Evolutionary conservation across 2,113 vertebrate genomes (phyloP), one percentile per base, ranked within the genome.

Genomic region (Pavo muticus): DNA sequence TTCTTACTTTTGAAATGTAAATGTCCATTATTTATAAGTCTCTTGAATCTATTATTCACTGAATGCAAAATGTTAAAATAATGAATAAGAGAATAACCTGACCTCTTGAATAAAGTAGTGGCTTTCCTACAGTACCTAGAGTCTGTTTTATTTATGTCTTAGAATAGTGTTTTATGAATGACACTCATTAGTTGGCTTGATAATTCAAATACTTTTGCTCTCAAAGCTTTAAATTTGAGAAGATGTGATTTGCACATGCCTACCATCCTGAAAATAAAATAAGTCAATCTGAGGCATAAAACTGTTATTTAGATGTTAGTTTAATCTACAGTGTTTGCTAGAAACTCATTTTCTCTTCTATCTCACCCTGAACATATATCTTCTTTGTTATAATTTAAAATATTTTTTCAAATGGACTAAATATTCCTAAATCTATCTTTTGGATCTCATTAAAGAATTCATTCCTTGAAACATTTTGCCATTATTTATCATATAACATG

Each of bases 1-100:
- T 75, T 87, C 35, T 42, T 82, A 29, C n/a, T 54, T 40, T 44
- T 15, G 52, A 75, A 69, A 56, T 45, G 27, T 76, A 65, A 16
- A 42, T 87, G 11, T 76, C 29, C 15, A 27, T 84, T 84, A 91
- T 82, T 91, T 64, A 52, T 87, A 81, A 71, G 5, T 35, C 19
- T 75, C 39, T 81, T 60, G 39, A 75, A 91, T 84, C 25, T 14
- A 60, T 91, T 81, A 89, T 71, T 93, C 10, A 54, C 63, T 84
- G 30, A 82, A 45, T 32, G 3, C 3, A 93, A 90, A 85, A 73
- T 57, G 5, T 42, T 76, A 72, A 90, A 93, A 87, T 37, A 79
- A 75, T 44, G 5, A 14, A 92, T 64, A 85, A 79, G 7, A 72
- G 47, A 65, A 85, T 25, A 65, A 78, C 6, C 7, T 9, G 32